Conservation (phyloP, 2,113 vertebrate genomes). For the Mobula birostris region DNA sequence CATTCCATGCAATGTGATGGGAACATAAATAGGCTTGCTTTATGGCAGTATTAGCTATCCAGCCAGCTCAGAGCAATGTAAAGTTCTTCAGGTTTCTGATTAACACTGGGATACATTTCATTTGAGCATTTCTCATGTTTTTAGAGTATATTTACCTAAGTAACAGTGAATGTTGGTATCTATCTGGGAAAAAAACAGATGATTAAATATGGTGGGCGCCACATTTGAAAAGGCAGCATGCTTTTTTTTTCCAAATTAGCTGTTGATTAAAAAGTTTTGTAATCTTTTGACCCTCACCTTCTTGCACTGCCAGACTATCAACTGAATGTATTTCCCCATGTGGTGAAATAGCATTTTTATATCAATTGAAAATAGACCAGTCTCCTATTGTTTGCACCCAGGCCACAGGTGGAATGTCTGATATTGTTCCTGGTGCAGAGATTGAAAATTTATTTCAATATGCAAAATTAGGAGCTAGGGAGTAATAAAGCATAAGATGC, state of each 20-base stretch:
- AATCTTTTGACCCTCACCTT: background rate
- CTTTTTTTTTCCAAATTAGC: background rate
- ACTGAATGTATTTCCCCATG: background rate
- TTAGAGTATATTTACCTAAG: constrained; percentile 16
- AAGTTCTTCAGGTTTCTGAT: background rate
- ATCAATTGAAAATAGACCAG: background rate
- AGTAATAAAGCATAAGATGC: constrained; percentile 61
- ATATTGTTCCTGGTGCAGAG: constrained; percentile 63
- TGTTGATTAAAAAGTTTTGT: background rate
- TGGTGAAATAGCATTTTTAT: background rate
- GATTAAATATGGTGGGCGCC: background rate
- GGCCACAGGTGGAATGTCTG: constrained; percentile 62
- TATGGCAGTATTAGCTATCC: background rate
- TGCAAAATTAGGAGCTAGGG: constrained; percentile 61
- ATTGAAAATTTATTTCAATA: constrained; percentile 68
- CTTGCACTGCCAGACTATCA: background rate
- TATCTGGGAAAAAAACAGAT: background rate
- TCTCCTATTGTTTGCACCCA: constrained; percentile 40
- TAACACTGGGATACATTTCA: background rate
- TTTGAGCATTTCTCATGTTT: background rate
- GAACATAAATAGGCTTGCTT: background rate
- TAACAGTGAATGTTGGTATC: constrained; percentile 4
- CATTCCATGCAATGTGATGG: background rate
- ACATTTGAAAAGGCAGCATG: constrained; percentile 1
- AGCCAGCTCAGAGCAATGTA: background rate